Percentiles rank a stretch among this genome's conserved stretches.
These are phyloP conservation scores for Epistrophe grossulariae DNA, from an alignment of 2,888 invertebrate species.

Conservation along the genomic window DNA sequence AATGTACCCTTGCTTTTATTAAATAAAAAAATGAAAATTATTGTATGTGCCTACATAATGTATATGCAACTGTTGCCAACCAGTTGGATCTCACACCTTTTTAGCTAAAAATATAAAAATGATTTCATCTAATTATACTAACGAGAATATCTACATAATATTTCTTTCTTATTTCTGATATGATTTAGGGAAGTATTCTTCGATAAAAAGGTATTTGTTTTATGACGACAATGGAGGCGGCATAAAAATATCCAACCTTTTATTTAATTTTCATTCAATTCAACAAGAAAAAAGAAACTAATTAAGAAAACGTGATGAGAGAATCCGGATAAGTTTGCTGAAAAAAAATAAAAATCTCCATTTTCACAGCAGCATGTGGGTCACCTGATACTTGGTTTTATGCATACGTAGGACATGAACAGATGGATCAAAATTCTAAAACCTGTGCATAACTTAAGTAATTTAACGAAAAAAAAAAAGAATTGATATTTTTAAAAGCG, in stretches of 20 bases:
- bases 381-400: constrained; percentile 7
- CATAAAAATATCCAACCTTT: not conserved
- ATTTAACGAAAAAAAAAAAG: not conserved
- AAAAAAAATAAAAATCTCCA: constrained; percentile 6
- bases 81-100: constrained; percentile 46
- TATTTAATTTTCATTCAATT: not conserved
- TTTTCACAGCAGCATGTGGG: constrained; percentile 11
- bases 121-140: constrained; percentile 36
- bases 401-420: not conserved
- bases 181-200: constrained; percentile 20
- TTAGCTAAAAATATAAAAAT: constrained; percentile 53
- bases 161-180: not conserved
- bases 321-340: not conserved
- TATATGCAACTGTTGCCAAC: constrained; percentile 37
- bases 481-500: not conserved
- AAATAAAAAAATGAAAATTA: constrained; percentile 3
- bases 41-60: too few species aligned
- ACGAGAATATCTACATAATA: not conserved
- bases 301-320: not conserved
- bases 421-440: constrained; percentile 10
- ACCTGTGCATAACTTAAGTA: not conserved
- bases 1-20: not conserved
- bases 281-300: not conserved
- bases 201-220: constrained; percentile 18
- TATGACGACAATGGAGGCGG: not conserved